phyloP scores from a whole-genome alignment of 2,888 invertebrate genomes.

The Carpatolechia fugitivella region DNA sequence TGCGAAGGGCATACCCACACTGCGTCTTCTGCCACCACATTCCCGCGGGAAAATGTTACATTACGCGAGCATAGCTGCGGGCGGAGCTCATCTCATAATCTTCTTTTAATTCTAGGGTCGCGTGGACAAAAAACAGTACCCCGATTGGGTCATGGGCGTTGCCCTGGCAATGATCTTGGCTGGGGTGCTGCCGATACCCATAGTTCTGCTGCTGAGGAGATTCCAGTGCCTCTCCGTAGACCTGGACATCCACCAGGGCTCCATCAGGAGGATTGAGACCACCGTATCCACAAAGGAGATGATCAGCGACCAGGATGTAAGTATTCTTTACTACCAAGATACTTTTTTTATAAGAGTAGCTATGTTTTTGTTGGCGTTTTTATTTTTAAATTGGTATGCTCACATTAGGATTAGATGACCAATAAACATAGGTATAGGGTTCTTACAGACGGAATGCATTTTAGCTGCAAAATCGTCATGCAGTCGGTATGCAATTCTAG shows the following conservation, averaged over 20 bases:
- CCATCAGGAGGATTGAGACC: constrained; percentile 94
- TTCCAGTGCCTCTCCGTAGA: constrained; percentile 94
- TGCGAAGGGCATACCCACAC: too few relatives aligned
- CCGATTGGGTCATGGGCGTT: constrained; percentile 89
- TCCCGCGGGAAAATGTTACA: too few relatives aligned
- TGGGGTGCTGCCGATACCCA: constrained; percentile 90
- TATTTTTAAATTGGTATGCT: too few relatives aligned
- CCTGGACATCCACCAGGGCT: constrained; percentile 94
- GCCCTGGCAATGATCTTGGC: constrained; percentile 88
- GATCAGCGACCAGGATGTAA: constrained; percentile 95
- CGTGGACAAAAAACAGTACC: constrained; percentile 84
- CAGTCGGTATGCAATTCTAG: too few relatives aligned
- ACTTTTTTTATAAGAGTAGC: background rate
- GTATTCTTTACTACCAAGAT: constrained; percentile 37
- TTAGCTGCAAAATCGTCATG: too few relatives aligned
- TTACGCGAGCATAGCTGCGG: too few relatives aligned
- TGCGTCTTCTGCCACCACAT: too few relatives aligned
- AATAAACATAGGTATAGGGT: too few relatives aligned
- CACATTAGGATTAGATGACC: too few relatives aligned
- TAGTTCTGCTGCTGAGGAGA: constrained; percentile 90
- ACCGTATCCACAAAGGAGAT: constrained; percentile 96
- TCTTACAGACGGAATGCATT: too few relatives aligned
- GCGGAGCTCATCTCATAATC: too few relatives aligned
- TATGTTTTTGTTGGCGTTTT: too few relatives aligned
- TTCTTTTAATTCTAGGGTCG: constrained; percentile 78